Evolutionary conservation across 2,797 vertebrate species (phyloP), one percentile per base, ranked within the genome.

Genomic region (Enteromius anoplus): DNA sequence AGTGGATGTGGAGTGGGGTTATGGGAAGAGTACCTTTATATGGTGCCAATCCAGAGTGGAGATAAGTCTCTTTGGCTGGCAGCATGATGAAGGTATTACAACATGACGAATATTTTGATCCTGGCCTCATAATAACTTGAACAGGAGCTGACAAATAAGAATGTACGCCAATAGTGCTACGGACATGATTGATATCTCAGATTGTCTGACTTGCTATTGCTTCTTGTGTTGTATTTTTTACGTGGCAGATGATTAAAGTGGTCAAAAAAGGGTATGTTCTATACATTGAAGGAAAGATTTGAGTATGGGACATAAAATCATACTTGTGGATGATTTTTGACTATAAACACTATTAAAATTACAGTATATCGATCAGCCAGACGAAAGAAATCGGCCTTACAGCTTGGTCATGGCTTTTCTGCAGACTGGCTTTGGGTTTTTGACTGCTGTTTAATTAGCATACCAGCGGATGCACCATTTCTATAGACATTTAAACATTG

Each of bases 11-110:
- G 7, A 32, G 60, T 23, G 34, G 29, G 64, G 47, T 29, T 26
- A 51, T 45, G n/a, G 29, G 23, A 55, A 26, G 32, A 42, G 11
- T 19, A 49, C 19, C 5, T 65, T 45, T 62, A 45, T 21, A 45
- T 45, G 40, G 75, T 62, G 23, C 17, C 37, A 21, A 32, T 32
- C 40, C 17, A 29, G 23, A 47, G 23, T 5, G 10, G 10, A 32
- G 75, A 47, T 64, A 47, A 64, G 23, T 64, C 58, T 45, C 58
- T 64, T 32, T 32, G 58, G 55, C 75, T 64, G 37, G 10, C 75
- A 62, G 37, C 23, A 32, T 8, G 29, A 19, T 7, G 23, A 7
- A 32, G 3, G 3, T 21, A 29, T 62, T 45, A 29, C 3, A 62
- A 62, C 75, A 62, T 77, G 55, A 77, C 55, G 29, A 45, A 62